Evolutionary conservation across 1,140 invertebrate species (phyloP).

Genomic region (Pectinophora gossypiella): DNA sequence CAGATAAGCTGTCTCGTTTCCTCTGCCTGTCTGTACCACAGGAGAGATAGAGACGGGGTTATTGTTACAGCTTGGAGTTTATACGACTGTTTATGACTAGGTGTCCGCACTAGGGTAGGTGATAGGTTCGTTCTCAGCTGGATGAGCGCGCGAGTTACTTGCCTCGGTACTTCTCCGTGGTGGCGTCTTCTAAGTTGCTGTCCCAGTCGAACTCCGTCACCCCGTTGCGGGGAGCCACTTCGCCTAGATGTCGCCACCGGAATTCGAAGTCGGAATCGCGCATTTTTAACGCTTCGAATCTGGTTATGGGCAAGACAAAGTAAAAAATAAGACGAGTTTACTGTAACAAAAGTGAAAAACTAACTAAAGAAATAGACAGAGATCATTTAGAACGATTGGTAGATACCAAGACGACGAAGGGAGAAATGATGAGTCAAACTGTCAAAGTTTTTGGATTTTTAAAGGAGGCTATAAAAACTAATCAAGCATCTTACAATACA

Average conservation of each 20-base stretch:
- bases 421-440: too few relatives aligned
- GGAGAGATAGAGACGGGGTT: not conserved
- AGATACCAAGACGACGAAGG: too few relatives aligned
- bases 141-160: constrained; percentile 41
- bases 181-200: constrained; percentile 84
- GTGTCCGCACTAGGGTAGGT: not conserved
- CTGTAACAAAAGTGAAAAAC: too few relatives aligned
- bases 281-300: constrained; percentile 87
- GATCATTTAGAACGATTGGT: too few relatives aligned
- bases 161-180: constrained; percentile 64
- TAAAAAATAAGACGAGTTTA: not conserved
- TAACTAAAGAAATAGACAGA: too few relatives aligned
- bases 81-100: not conserved
- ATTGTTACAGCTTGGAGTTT: not conserved
- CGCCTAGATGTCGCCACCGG: constrained; percentile 86
- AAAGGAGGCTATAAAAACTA: too few relatives aligned
- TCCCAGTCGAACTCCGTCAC: constrained; percentile 92
- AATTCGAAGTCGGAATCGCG: constrained; percentile 88
- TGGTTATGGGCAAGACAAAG: constrained; percentile 24
- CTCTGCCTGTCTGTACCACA: not conserved
- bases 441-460: too few relatives aligned
- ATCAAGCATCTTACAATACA: too few relatives aligned
- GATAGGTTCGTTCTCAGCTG: not conserved
- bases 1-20: not conserved
- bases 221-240: constrained; percentile 81